Evolutionary conservation across 2,888 invertebrate species (phyloP), one percentile per base, ranked within the genome.

Genomic region (Micropterix aruncella): DNA sequence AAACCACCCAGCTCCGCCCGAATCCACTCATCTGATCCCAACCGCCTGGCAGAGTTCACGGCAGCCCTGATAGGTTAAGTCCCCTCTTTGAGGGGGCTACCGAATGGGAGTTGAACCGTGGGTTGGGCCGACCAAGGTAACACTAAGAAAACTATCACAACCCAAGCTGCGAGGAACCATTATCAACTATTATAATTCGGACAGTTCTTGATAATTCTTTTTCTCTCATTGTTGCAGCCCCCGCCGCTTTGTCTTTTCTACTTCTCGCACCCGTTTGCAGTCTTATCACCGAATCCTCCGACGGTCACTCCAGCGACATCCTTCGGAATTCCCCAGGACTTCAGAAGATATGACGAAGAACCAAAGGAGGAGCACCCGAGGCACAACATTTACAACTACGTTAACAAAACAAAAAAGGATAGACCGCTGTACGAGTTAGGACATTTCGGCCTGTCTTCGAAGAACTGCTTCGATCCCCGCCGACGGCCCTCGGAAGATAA

Each of bases 261-360:
- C 61, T 73, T 74, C 62, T 66, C 71, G 49, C 71, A 73, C 53
- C 73, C 73, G 44, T 73, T 73, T 57, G 72, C 70, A 48, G 71
- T 74, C 55, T 60, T 71, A 51, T 70, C 71, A 2, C 66, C 72
- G 44, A 66, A 66, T 56, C 66, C 70, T 41, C 68, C 69, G 17
- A 50, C 43, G 51, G 52, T 38, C 52, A 53, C 37, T 45, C 50
- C 50, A 46, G 36, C 58, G 36, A 51, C 52, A 56, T 44, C 52
- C 47, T 27, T 27, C 12, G 12, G 7, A 5, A 27, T 27, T 27
- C 27, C 27, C 5, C 27, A 12, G 27, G 27, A 27, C 7, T 12
- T 7, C 27, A 27, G 12, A 12, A 27, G 27, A 27, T 27, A 7
- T 12, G 27, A 27, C 7, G 27, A 27, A 27, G 12, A 27, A 7